phyloP scores from a whole-genome alignment of 2,797 vertebrate species.

The Pantherophis vulpinus region DNA sequence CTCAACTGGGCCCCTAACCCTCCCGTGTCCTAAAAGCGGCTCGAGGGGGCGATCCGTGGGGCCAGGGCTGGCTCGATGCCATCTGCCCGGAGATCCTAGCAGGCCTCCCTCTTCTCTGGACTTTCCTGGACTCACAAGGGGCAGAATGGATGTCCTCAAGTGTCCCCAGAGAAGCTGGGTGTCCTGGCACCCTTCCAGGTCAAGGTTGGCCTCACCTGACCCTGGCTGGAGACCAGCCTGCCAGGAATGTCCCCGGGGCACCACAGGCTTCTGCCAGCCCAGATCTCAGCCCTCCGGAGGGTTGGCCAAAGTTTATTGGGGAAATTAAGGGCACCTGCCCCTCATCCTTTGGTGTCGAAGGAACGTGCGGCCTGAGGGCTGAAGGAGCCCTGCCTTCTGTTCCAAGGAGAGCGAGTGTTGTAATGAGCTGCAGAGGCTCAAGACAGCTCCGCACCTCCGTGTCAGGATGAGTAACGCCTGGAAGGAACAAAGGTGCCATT shows the following conservation, averaged over 20 bases:
- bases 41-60: rapidly evolving
- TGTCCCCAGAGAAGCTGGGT: background rate
- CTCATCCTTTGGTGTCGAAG: background rate
- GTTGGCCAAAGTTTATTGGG: background rate
- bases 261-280: background rate
- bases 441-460: background rate
- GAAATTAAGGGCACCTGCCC: background rate
- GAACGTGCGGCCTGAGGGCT: background rate
- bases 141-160: too few relatives aligned
- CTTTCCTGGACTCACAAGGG: background rate
- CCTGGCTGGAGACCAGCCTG: background rate
- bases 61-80: background rate
- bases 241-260: background rate
- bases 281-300: background rate
- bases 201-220: background rate
- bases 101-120: background rate
- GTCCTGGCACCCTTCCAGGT: background rate
- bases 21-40: background rate
- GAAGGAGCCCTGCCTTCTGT: background rate
- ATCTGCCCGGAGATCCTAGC: background rate
- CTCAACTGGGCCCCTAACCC: background rate
- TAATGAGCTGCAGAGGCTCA: background rate
- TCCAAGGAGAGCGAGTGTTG: background rate
- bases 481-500: background rate
- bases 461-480: background rate